Evolutionary conservation across 2,888 invertebrate genomes (phyloP).

Genomic region (Megastigmus dorsalis): DNA sequence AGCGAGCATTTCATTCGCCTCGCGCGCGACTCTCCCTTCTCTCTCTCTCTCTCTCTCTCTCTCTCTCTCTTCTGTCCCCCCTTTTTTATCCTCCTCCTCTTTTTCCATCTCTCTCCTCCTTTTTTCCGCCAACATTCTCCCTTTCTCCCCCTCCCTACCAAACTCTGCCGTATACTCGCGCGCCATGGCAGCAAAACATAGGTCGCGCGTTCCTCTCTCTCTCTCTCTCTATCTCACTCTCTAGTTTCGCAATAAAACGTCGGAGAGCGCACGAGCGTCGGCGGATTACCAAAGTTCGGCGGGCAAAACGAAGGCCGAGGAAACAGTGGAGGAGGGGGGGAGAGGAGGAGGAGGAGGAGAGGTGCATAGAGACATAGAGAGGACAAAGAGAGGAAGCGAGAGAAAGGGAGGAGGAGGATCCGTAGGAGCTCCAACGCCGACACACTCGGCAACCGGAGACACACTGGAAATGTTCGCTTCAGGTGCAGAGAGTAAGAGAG

Average conservation of each 20-base stretch:
- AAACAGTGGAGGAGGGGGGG: background rate
- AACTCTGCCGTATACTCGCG: background rate
- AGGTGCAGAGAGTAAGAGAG: background rate
- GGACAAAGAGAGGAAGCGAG: background rate
- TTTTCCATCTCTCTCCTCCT: background rate
- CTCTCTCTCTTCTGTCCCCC: background rate
- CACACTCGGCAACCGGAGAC: background rate
- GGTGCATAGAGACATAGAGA: too few relatives aligned
- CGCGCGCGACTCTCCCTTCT: too few relatives aligned
- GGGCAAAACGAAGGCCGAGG: slow-evolving; percentile 35
- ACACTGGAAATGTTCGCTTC: background rate
- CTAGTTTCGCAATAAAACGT: slow-evolving; percentile 49
- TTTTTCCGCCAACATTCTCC: background rate
- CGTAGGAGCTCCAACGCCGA: too few relatives aligned
- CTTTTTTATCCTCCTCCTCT: background rate
- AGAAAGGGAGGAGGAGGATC: background rate
- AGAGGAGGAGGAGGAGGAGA: too few relatives aligned
- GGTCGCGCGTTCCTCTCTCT: background rate
- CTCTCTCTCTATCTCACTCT: slow-evolving; percentile 1
- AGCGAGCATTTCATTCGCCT: slow-evolving; percentile 13
- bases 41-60: background rate
- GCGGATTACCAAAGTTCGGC: slow-evolving; percentile 45
- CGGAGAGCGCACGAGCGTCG: background rate
- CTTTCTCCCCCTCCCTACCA: background rate
- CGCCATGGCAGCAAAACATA: slow-evolving; percentile 14